Percentiles rank a stretch among this genome's conserved stretches.
Evolutionary conservation across 2,113 vertebrate species (phyloP).

Genomic region (Porphyrio hochstetteri): DNA sequence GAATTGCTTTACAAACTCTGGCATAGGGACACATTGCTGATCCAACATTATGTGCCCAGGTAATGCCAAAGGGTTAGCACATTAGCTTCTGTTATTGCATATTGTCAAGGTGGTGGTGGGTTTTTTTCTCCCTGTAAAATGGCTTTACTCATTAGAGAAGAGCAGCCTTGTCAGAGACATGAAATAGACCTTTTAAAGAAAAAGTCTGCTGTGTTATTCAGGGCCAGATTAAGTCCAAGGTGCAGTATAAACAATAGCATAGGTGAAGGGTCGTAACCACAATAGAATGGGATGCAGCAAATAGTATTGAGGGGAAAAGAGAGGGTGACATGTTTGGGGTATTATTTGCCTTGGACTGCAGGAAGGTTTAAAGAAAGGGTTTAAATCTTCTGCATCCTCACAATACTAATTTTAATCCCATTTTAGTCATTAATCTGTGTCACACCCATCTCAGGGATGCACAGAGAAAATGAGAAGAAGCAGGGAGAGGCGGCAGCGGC

Average conservation of each 20-base stretch:
- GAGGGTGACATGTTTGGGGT: neutral
- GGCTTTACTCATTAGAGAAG: neutral
- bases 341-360: neutral
- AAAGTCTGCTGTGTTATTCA: neutral
- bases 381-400: neutral
- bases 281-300: neutral
- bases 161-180: neutral
- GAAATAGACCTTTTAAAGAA: neutral
- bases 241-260: neutral
- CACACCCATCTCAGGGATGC: neutral
- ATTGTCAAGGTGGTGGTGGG: neutral
- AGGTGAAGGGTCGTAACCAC: neutral
- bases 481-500: neutral
- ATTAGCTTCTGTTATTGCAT: neutral
- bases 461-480: neutral
- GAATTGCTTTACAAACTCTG: neutral
- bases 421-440: neutral
- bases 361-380: neutral
- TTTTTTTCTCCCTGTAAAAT: neutral
- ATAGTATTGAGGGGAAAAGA: neutral
- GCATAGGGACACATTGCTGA: neutral
- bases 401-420: neutral
- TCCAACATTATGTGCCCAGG: neutral
- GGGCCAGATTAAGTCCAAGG: neutral
- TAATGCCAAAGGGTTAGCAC: neutral